Base-by-base conservation (phyloP, 2,888 invertebrate genomes). In the Rosalia funebris region DNA sequence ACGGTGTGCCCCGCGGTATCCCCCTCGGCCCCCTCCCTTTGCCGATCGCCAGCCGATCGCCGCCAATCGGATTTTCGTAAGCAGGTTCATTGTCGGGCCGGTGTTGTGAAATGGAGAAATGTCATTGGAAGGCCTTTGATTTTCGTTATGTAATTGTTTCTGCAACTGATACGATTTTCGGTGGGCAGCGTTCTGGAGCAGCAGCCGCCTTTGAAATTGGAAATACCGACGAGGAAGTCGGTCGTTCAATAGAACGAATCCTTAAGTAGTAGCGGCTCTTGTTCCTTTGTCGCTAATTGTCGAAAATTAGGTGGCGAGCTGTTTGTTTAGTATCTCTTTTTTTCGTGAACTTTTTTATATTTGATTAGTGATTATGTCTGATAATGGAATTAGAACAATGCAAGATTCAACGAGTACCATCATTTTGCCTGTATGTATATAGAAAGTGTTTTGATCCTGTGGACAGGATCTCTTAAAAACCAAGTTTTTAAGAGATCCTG, bases 1-100 rank as follows among this genome's bases (percentile, higher is more conserved):
- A 54, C 59, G 65, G 65, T 62, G 60, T 62, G 60, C 65, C 62
- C 42, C 58, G 57, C 57, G 65, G 65, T 62, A 32, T 45, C 52
- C 57, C 60, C 37, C 60, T 46, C 54, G 56, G 58, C 60, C 65
- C 41, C 60, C 54, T 45, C 47, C 52, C 45, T 17, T 11, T 42
- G 36, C 44, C 60, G 54, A 39, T 31, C 59, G 39, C 25, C 14
- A 3, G 7, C 25, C 16, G 39, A 37, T 48, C 36, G 31, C 44
- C 19, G 12, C 44, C 32, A 32, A 46, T 46, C 16, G 14, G 3
- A 32, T 46, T 32, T 32, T 46, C n/a, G 16, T 15, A 15, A 15
- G 39, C 50, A 50, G 50, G 50, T 50, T 50, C 50, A 50, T 15
- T 50, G 50, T 25, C 39, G 50, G 20, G 37, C 19, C 37, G 32